phyloP scores from a whole-genome alignment of 2,113 vertebrate species.

The Corythornis cristatus region DNA sequence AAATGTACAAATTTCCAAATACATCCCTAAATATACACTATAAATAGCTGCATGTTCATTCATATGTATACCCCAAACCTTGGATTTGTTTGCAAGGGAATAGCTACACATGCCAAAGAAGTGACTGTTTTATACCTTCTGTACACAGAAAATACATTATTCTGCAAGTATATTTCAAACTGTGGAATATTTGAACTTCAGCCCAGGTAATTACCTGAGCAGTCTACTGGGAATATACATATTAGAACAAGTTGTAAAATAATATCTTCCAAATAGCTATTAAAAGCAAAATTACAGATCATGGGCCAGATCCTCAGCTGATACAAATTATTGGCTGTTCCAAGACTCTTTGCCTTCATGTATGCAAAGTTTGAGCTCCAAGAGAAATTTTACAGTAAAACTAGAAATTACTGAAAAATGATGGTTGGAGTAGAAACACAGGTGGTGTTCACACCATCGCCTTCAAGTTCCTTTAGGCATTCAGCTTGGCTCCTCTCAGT shows the following conservation, averaged over 20 bases:
- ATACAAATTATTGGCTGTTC: slow-evolving; percentile 58
- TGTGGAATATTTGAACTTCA: slow-evolving; percentile 39
- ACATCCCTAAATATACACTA: neutral
- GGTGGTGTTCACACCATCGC: neutral
- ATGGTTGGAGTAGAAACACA: neutral
- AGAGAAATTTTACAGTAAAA: slow-evolving; percentile 36
- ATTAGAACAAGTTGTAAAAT: slow-evolving; percentile 64
- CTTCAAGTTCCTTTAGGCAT: neutral
- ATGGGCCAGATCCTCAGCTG: slow-evolving; percentile 54
- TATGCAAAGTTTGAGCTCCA: neutral
- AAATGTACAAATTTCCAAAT: neutral
- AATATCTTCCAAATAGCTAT: slow-evolving; percentile 60
- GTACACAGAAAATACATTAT: slow-evolving; percentile 32
- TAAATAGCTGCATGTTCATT: neutral
- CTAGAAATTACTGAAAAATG: slow-evolving; percentile 19
- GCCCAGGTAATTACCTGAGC: slow-evolving; percentile 58
- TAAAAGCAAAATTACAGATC: slow-evolving; percentile 58
- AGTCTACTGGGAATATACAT: slow-evolving; percentile 44
- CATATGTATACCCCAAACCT: neutral
- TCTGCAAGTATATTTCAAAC: slow-evolving; percentile 36
- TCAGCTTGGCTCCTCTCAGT: neutral
- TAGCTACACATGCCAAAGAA: neutral
- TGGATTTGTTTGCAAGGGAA: neutral
- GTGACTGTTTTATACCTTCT: neutral
- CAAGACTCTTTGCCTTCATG: slow-evolving; percentile 1